Percentiles rank a stretch among this genome's conserved stretches.
Evolutionary conservation across 2,113 vertebrate genomes (phyloP).

Genomic region (Ascaphus truei): DNA sequence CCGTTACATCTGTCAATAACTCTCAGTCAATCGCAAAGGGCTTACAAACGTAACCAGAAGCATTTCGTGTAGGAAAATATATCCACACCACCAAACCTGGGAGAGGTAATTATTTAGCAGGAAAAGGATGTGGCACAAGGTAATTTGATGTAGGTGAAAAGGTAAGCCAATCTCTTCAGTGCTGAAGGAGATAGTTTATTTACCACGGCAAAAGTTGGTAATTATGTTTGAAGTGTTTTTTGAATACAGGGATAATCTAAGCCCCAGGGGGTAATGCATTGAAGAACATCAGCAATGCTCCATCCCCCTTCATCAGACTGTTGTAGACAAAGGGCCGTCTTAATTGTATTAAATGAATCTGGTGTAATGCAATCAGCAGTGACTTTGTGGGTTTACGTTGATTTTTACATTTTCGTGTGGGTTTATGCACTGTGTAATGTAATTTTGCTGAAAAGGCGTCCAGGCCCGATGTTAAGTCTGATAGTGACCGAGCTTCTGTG

Average conservation of each 20-base stretch:
- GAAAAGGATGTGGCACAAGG: not conserved
- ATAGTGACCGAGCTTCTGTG: no score
- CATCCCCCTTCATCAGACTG: slow-evolving; percentile 8
- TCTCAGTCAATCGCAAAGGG: no score
- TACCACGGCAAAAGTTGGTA: slow-evolving; percentile 18
- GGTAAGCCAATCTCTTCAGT: not conserved
- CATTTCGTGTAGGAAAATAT: no score
- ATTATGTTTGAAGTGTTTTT: slow-evolving; percentile 1
- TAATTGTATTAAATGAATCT: slow-evolving; percentile 1
- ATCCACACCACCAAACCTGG: not conserved
- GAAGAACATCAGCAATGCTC: no score
- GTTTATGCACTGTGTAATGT: no score
- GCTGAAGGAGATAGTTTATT: not conserved
- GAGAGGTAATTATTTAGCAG: not conserved
- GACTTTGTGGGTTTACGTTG: no score
- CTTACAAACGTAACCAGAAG: no score
- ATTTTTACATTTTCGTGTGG: not conserved
- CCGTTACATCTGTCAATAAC: no score
- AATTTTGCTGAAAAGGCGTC: no score
- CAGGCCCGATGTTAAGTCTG: no score
- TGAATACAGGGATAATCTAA: slow-evolving; percentile 1
- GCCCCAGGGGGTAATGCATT: not conserved
- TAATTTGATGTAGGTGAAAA: not conserved
- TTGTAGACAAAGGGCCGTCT: not conserved
- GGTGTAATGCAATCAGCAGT: not conserved